Evolutionary conservation across 2,113 vertebrate species (phyloP).

Genomic region (Opisthocomus hoazin): DNA sequence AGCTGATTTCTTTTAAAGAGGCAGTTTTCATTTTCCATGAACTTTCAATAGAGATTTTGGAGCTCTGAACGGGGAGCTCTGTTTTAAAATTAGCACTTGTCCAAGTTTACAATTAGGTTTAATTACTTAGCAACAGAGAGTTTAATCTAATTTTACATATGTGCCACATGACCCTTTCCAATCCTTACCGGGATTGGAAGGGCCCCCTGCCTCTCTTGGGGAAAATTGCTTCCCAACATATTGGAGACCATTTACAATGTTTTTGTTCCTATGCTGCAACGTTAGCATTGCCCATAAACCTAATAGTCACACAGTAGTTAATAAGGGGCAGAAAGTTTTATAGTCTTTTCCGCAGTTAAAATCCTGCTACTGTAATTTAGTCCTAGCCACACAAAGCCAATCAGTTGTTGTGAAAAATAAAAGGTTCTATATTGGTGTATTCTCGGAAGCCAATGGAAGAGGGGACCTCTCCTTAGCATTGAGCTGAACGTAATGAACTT

Average conservation of each 20-base stretch:
- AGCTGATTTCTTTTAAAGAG: slow-evolving; percentile 69
- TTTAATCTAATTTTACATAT: slow-evolving; percentile 43
- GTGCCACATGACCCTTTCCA: slow-evolving; percentile 19
- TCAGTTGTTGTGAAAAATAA: slow-evolving; percentile 6
- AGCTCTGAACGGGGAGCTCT: slow-evolving; percentile 15
- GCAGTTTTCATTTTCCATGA: slow-evolving; percentile 53
- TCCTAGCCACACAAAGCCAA: background rate
- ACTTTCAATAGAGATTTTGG: slow-evolving; percentile 29
- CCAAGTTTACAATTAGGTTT: slow-evolving; percentile 61
- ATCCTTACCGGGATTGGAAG: background rate
- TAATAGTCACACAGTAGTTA: slow-evolving; percentile 54
- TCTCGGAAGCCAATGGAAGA: slow-evolving; percentile 14
- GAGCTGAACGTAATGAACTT: background rate
- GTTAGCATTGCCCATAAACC: slow-evolving; percentile 62
- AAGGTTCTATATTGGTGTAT: background rate
- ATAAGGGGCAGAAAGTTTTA: slow-evolving; percentile 70
- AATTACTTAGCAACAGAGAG: slow-evolving; percentile 62
- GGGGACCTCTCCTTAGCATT: background rate
- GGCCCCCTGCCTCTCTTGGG: slow-evolving; percentile 13
- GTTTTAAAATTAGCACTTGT: slow-evolving; percentile 49
- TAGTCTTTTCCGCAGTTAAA: slow-evolving; percentile 62
- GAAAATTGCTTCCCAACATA: slow-evolving; percentile 47
- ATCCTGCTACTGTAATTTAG: slow-evolving; percentile 52
- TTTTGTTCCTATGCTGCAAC: slow-evolving; percentile 55
- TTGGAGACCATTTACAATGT: slow-evolving; percentile 46